Evolutionary conservation across 2,888 invertebrate genomes (phyloP), one percentile per base, ranked within the genome.

Genomic region (Anthrax anthrax): DNA sequence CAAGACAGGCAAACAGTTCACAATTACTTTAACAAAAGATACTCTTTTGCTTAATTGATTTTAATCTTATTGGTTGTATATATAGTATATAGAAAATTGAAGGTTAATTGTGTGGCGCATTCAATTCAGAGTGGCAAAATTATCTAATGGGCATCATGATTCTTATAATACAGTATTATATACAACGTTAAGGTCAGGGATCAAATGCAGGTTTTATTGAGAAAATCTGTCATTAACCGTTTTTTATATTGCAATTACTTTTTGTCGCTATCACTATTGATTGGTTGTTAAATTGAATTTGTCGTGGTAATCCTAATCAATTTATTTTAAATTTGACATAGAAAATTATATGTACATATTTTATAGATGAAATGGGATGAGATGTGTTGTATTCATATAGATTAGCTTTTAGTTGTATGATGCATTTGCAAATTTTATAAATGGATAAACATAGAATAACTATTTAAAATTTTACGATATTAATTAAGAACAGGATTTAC

Each of bases 1-100:
- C 5, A 23, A 23, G 23, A 23, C 23, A 23, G 8, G 5, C 5
- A 8, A 4, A 23, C 12, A 12, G 12, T 32, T 12, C 29, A 12
- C 29, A 12, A 12, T 32, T 32, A 32, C 29, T 12, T 12, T 18
- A 41, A 46, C 46, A 46, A 46, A 42, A 46, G 46, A 43, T 36
- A 32, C 12, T 37, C 32, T 46, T 42, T 46, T 46, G 13, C 38
- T 46, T 46, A 46, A 46, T 46, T 46, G 46, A 46, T 46, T 46
- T 42, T 38, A 42, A 46, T 46, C 46, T 42, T 42, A 46, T 46
- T 45, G 45, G 45, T 27, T 18, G 27, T 23, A 29, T 12, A 32
- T 12, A 32, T 32, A 23, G 17, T 37, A 40, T 32, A 36, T 19
- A 32, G 40, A 23, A 16, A 18, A 29, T 18, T 32, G 42, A 46